A percentile compares a stretch with the other conserved stretches of the same genome.
These are phyloP conservation scores for Bradypus variegatus DNA, from an alignment of 2,797 vertebrate species.

Conservation along the genomic window DNA sequence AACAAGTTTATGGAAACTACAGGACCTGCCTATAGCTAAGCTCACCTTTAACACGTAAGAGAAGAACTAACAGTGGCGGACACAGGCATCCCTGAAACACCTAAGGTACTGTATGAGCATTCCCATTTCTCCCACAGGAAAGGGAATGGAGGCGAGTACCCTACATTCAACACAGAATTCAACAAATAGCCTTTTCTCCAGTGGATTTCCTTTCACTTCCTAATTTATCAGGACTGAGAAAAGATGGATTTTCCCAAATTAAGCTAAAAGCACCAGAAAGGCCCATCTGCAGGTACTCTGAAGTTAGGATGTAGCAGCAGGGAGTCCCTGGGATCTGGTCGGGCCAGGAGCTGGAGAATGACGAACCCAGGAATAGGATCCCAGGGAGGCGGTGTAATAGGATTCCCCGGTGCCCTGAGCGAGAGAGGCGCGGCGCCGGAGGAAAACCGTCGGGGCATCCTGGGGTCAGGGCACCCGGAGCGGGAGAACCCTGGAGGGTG, in stretches of 20 bases:
- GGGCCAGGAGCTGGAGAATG: not conserved
- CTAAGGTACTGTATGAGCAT: too few relatives aligned
- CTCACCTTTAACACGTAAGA: not conserved
- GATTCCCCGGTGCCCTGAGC: not conserved
- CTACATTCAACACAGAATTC: not conserved
- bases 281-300: not conserved
- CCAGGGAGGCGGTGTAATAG: not conserved
- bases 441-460: not conserved
- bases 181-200: not conserved
- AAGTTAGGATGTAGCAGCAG: not conserved
- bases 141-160: not conserved
- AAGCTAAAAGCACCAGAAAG: not conserved
- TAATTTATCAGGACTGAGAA: not conserved
- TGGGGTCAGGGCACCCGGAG: not conserved
- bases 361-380: not conserved
- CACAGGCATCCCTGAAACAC: not conserved
- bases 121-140: too few relatives aligned
- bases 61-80: not conserved
- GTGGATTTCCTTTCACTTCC: not conserved
- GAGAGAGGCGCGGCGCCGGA: not conserved
- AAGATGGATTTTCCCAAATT: not conserved
- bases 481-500: not conserved
- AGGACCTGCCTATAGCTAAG: not conserved
- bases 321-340: too few relatives aligned
- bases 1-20: not conserved